phyloP scores from a whole-genome alignment of 1,140 invertebrate genomes.

The Argopecten irradians region DNA sequence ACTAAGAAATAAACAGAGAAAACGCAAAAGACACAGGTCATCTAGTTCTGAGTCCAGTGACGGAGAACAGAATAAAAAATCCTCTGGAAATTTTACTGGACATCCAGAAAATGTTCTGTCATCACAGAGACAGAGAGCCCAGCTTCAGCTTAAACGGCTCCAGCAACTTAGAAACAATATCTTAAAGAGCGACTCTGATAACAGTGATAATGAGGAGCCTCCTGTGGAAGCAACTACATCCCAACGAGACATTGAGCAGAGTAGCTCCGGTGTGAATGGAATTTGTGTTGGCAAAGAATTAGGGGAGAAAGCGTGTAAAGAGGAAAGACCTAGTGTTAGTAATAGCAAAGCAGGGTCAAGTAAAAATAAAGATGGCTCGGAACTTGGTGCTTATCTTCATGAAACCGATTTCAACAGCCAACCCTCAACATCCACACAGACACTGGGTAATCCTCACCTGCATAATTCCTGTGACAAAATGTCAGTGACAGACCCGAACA shows the following conservation, averaged over 20 bases:
- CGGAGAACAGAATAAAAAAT: slow-evolving; percentile 37
- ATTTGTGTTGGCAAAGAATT: slow-evolving; percentile 6
- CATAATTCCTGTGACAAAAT: not conserved
- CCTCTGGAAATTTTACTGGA: not conserved
- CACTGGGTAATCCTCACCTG: not conserved
- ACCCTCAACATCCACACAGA: not conserved
- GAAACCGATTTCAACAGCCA: slow-evolving; percentile 10
- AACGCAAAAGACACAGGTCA: slow-evolving; percentile 36
- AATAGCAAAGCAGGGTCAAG: slow-evolving; percentile 35
- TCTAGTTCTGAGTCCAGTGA: slow-evolving; percentile 57
- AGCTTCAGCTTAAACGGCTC: slow-evolving; percentile 59
- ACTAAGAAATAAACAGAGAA: slow-evolving; percentile 36
- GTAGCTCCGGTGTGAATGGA: slow-evolving; percentile 25
- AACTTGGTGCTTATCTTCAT: slow-evolving; percentile 53
- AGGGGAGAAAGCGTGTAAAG: not conserved
- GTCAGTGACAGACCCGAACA: not conserved
- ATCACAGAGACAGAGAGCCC: slow-evolving; percentile 40
- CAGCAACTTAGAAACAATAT: slow-evolving; percentile 58
- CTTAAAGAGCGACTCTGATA: slow-evolving; percentile 61
- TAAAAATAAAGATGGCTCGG: slow-evolving; percentile 42
- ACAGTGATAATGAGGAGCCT: slow-evolving; percentile 47
- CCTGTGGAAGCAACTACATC: not conserved
- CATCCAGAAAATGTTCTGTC: slow-evolving; percentile 30
- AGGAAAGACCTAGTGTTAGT: slow-evolving; percentile 11
- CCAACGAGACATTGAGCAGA: not conserved